Evolutionary conservation across 92 coral and sea anemone species (phyloP).

Genomic region (Blastomussa wellsi): DNA sequence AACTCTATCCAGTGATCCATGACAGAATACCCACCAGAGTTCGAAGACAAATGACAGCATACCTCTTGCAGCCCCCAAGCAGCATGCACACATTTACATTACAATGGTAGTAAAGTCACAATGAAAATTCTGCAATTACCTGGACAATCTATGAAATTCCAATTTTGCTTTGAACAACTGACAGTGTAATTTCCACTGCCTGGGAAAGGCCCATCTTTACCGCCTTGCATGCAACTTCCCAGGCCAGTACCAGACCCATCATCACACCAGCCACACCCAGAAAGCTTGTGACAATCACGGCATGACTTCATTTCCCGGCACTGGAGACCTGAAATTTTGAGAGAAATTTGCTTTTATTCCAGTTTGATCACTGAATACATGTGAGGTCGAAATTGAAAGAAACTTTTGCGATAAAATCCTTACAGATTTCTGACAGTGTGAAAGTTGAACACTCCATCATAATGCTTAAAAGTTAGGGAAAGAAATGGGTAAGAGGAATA

Average conservation of each 20-base stretch:
- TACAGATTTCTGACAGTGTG: neutral
- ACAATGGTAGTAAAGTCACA: neutral
- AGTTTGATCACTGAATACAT: neutral
- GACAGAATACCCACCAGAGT: too few relatives aligned
- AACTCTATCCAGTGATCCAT: too few relatives aligned
- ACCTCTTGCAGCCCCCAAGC: neutral
- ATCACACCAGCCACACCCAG: conserved; percentile 91
- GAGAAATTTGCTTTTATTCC: neutral
- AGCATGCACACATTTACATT: too few relatives aligned
- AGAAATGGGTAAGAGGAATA: too few relatives aligned
- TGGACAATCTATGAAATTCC: conserved; percentile 83
- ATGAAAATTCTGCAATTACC: conserved; percentile 43
- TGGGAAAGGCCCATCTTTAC: conserved; percentile 44
- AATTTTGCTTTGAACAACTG: conserved; percentile 44
- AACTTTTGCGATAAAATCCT: neutral
- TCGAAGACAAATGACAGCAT: neutral
- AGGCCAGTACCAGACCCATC: conserved; percentile 61
- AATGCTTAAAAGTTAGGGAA: too few relatives aligned
- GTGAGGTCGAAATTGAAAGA: neutral
- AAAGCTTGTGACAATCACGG: conserved; percentile 69
- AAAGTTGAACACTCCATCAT: neutral
- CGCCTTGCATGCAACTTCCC: conserved; percentile 76
- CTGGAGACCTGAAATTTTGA: conserved; percentile 38
- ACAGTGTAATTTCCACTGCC: neutral
- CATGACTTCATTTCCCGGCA: conserved; percentile 63